Evolutionary conservation across 2,113 vertebrate genomes (phyloP), one percentile per base, ranked within the genome.

Genomic region (Conger conger): DNA sequence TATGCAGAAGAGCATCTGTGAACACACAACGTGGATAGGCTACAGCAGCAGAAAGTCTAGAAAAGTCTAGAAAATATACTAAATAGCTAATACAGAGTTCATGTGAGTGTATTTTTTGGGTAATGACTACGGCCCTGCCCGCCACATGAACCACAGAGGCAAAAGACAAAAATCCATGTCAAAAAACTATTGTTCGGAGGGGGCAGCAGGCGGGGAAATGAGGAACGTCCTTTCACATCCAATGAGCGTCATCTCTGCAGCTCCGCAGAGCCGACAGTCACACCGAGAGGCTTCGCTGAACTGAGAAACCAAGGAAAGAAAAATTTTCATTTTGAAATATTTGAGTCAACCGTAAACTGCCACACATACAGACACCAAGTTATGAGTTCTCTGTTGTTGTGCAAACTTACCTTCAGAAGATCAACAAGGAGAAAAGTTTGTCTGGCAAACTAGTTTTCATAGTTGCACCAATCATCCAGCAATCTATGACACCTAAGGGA

Each of bases 181-280:
- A 30, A 88, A 79, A 88, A 86, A 82, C 76, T n/a, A 40, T 60
- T 86, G 45, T 53, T 63, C 16, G 36, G 83, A 40, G 60, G 57
- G 68, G 82, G 82, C 85, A 80, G 76, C 27, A 37, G 30, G 60
- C 50, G 33, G 35, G 76, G 78, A 81, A 68, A 68, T 54, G 40
- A 36, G 9, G 38, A 82, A 37, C 54, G 2, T 77, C 68, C 76
- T 57, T 86, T 86, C 79, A 80, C 81, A 77, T 77, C 18, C 30
- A 84, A 79, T 86, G 83, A 81, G 57, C 80, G 45, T 85, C 81
- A 85, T n/a, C 63, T 15, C 18, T 53, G 68, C 63, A 17, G 76
- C 33, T 81, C 84, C 84, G 79, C 30, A 7, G 37, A 86, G 76
- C 9, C 9, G 37, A 57, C 30, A 35, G 38, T 53, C 45, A 45